Base-by-base conservation (phyloP, 2,797 vertebrate genomes). In the Bovichtus variegatus region DNA sequence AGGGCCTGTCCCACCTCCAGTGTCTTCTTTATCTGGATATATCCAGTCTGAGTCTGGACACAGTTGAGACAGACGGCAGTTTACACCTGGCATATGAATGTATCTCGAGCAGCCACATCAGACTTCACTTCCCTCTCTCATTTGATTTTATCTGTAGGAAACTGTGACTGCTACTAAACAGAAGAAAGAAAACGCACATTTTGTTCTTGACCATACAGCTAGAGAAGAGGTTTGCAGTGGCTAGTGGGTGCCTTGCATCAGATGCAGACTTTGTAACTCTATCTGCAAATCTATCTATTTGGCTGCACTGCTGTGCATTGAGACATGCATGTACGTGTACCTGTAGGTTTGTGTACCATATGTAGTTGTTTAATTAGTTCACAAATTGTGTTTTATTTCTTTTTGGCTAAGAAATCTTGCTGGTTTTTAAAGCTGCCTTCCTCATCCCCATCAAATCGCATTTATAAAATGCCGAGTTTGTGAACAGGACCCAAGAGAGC, bases 141-240 rank as follows among this genome's bases (percentile, higher is more conserved):
- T 70, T 41, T 71, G 53, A 85, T 79, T 47, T 53, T 18, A 70
- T 82, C 54, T 58, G 19, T 46, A 19, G 44, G 34, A 71, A 57
- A 47, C 47, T 40, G 49, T 9, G 19, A 47, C 44, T 25, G 46
- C 36, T 64, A 38, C 38, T 19, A 15, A 13, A 50, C 12, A 12
- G 31, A 21, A 29, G 6, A 43, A 64, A 54, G 0, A 2, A 47
- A n/a, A n/a, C 3, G 3, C 16, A 38, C 19, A 5, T 13, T 34
- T 43, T 65, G 27, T 29, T 34, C 6, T 55, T 54, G 5, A 61
- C n/a, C 55, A 29, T 6, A 31, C 5, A 31, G 21, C 21, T 54
- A 13, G 40, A 40, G 71, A 53, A 51, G 29, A 36, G 10, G 38
- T 63, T 71, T 50, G 51, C 57, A 19, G 40, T 34, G 11, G 25